Percentiles rank a stretch among this genome's conserved stretches.
Conservation (phyloP, 2,113 vertebrate genomes). For the Hystrix brachyura region DNA sequence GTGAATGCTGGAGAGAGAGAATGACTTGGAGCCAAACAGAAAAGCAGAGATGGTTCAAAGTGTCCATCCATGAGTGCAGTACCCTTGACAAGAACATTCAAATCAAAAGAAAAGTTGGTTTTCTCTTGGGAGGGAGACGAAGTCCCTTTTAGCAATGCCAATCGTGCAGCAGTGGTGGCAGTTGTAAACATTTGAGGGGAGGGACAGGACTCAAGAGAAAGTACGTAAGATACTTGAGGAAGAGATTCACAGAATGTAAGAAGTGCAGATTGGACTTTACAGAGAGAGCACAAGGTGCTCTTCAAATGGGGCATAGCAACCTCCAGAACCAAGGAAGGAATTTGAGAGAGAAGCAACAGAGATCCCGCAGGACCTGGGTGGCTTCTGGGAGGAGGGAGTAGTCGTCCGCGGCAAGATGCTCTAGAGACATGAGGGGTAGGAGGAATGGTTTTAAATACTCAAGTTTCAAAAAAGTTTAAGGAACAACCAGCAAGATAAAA, state of each 20-base stretch:
- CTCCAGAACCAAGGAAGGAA: neutral
- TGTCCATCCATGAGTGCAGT: neutral
- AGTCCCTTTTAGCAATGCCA: neutral
- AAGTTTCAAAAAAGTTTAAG: neutral
- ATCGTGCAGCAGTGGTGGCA: neutral
- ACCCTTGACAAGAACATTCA: neutral
- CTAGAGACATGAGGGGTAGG: neutral
- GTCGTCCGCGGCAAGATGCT: neutral
- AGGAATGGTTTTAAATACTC: constrained; percentile 19
- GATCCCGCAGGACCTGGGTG: neutral
- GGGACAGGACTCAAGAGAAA: neutral
- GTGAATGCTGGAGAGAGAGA: neutral
- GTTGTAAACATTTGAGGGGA: neutral
- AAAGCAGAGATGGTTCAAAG: neutral
- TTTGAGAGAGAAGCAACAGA: neutral
- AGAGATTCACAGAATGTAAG: neutral
- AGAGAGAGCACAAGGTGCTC: neutral
- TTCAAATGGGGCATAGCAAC: too few relatives aligned
- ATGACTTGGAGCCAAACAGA: neutral
- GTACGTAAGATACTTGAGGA: neutral
- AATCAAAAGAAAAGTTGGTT: neutral
- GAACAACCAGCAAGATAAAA: neutral
- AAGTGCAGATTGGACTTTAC: neutral
- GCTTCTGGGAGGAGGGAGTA: neutral
- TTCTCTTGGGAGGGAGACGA: neutral